Evolutionary conservation across 2,797 vertebrate genomes (phyloP), one percentile per base, ranked within the genome.

Genomic region (Meriones psammophilus): DNA sequence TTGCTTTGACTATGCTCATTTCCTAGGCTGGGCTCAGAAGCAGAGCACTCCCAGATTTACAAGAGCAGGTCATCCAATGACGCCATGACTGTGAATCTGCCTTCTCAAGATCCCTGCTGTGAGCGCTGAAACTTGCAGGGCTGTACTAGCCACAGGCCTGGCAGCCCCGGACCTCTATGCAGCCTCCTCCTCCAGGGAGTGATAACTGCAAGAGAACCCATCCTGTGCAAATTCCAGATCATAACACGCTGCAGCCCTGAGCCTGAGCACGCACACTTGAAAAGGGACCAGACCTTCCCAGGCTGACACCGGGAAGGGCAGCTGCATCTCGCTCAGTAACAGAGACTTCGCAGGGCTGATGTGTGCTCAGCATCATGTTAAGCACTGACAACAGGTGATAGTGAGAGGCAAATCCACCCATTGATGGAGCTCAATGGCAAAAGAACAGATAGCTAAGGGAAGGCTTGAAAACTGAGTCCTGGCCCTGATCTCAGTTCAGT

Each of bases 11-110:
- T 60, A 8, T 46, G 10, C 24, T 20, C 14, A 66, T 62, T 15
- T 4, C 24, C 42, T 76, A 1, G 5, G 24, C 22, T 90, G 30
- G 28, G 30, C 4, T 42, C 50, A 77, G 20, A 60, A 76, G 60
- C 46, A 88, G 54, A 36, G 77, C 26, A 5, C 4, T 33, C n/a
- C 36, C 30, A 1, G 54, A 76, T 1, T 62, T 9, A 33, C 62
- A 68, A 3, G 26, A 42, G 39, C 54, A 68, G 50, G 22, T 1
- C 1, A 8, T 33, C 39, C 8, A 0, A 5, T 0, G 0, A 74
- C n/a, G 39, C 1, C 2, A 8, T 26, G 42, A 54, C 8, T 89
- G 12, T 62, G 30, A 26, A 30, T 77, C 62, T 89, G 36, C 56
- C 39, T n/a, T 86, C 62, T 73, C 20, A 4, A 86, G 68, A 64